Percentiles rank a stretch among this genome's conserved stretches.
Conservation (phyloP, 2,113 vertebrate genomes). For the Agapornis roseicollis region DNA sequence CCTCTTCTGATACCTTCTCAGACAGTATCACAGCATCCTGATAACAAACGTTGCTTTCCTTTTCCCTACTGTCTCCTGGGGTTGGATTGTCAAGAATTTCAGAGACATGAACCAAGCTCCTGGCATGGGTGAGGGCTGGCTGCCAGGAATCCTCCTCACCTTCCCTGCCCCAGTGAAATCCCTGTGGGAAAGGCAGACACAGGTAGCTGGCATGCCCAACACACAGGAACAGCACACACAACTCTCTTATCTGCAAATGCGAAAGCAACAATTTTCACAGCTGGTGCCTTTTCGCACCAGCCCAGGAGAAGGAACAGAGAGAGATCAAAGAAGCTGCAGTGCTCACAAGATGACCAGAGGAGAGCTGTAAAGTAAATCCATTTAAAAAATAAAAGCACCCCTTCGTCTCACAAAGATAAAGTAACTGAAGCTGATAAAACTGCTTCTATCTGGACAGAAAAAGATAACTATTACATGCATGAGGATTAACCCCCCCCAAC, state of each 20-base stretch:
- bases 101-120: neutral
- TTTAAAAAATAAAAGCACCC: neutral
- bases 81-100: too few relatives aligned
- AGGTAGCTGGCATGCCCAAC: neutral
- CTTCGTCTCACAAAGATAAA: neutral
- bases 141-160: too few relatives aligned
- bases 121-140: neutral
- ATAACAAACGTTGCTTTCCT: neutral
- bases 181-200: neutral
- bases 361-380: slow-evolving; percentile 11
- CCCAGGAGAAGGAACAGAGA: neutral
- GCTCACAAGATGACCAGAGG: neutral
- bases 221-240: neutral
- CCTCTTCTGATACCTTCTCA: neutral
- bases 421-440: neutral
- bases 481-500: neutral
- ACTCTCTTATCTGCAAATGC: neutral
- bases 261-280: neutral
- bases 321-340: neutral
- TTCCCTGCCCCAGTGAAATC: neutral
- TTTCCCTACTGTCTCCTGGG: neutral
- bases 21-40: neutral
- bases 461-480: neutral
- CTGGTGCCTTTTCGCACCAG: neutral
- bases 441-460: neutral